Evolutionary conservation across 2,113 vertebrate species (phyloP), one percentile per base, ranked within the genome.

Genomic region (Paramisgurnus dabryanus): DNA sequence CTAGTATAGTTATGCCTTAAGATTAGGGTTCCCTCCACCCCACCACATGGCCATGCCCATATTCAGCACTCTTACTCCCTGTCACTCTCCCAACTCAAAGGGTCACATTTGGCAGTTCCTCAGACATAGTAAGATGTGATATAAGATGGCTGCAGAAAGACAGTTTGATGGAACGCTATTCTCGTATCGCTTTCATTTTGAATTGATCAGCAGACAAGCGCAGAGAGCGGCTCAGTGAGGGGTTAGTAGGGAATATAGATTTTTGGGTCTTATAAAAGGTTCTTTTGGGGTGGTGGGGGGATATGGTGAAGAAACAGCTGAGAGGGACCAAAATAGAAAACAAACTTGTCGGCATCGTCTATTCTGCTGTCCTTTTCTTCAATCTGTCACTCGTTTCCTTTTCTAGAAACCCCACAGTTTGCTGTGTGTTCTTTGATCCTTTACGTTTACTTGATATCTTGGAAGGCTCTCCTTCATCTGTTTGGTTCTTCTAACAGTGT

Each of bases 241-340:
- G 58, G 15, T 70, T 39, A 27, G 50, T 17, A 41, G n/a, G 9
- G 17, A n/a, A 60, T 12, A 18, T 11, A 2, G 6, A 15, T 40
- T 40, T 34, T 53, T 57, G 69, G 64, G 22, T 18, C 40, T 74
- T 22, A 45, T 45, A 8, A 61, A 39, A 73, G 69, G 47, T 72
- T 61, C 11, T 41, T 50, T 53, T 10, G 70, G 72, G 82, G 67
- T 72, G 75, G 86, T 85, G 83, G 82, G 84, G 82, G 83, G 13
- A 50, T 49, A 86, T 58, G 86, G 78, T 78, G 82, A 8, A 61
- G 79, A 75, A 75, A 90, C 90, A 91, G 90, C 89, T 90, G 91
- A 88, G 84, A 5, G 76, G 1, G 81, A 89, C 86, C 4, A 45
- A 88, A 90, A 91, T 92, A 93, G 89, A 68, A 88, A 91, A 89